A percentile compares a stretch with the other conserved stretches of the same genome.
Conservation (phyloP, 2,888 invertebrate species). For the Melangyna quadrimaculata region DNA sequence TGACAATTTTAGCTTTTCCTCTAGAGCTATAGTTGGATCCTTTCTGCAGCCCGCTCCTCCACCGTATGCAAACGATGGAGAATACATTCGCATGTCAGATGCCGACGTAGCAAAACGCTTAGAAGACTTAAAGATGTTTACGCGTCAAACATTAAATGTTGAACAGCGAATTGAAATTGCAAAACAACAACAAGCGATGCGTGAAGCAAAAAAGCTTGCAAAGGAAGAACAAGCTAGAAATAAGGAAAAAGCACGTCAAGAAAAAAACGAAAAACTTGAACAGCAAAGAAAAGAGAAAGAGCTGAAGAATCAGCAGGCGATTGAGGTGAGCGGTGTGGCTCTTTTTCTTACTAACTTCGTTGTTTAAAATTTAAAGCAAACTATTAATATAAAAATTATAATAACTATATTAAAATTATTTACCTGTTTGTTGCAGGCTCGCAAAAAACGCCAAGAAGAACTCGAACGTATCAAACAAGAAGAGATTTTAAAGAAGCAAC, state of each 20-base stretch:
- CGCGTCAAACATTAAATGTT: conserved; percentile 85
- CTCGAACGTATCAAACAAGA: conserved; percentile 91
- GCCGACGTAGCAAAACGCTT: conserved; percentile 89
- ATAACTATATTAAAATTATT: neutral
- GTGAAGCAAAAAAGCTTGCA: conserved; percentile 89
- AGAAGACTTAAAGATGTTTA: conserved; percentile 86
- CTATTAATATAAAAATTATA: neutral
- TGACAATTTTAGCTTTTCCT: conserved; percentile 96
- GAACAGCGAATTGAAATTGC: conserved; percentile 90
- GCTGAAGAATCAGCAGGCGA: conserved; percentile 90
- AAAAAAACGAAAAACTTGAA: conserved; percentile 91
- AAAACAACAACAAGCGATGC: conserved; percentile 86
- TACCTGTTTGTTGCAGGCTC: conserved; percentile 84
- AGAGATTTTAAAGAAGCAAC: conserved; percentile 92
- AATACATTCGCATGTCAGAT: conserved; percentile 89
- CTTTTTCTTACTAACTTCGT: conserved; percentile 49
- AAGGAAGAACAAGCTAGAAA: conserved; percentile 84
- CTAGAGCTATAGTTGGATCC: conserved; percentile 93
- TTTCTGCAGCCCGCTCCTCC: conserved; percentile 90
- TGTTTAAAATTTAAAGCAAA: neutral
- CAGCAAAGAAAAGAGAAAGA: conserved; percentile 91
- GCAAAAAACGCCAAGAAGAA: conserved; percentile 92
- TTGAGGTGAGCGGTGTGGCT: conserved; percentile 87
- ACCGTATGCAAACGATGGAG: conserved; percentile 85
- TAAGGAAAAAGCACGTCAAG: conserved; percentile 83